phyloP scores from a whole-genome alignment of 2,797 vertebrate species.

The Hypotaenidia philippensis region DNA sequence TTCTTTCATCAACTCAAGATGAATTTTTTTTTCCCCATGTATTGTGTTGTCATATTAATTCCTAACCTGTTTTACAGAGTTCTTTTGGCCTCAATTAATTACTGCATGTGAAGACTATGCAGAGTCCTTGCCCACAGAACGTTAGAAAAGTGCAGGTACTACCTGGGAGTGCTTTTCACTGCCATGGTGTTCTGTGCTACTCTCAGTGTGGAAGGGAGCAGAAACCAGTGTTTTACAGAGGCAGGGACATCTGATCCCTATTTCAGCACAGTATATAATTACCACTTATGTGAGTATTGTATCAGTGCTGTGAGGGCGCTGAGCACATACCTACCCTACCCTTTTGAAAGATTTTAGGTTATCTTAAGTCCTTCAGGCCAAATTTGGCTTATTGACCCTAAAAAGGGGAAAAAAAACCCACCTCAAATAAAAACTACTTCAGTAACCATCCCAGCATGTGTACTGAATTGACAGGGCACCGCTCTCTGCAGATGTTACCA shows the following conservation, averaged over 20 bases:
- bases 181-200: background rate
- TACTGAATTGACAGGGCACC: background rate
- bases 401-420: background rate
- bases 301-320: background rate
- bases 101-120: conserved; percentile 59
- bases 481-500: background rate
- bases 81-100: conserved; percentile 57
- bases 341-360: background rate
- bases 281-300: background rate
- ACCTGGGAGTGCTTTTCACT: background rate
- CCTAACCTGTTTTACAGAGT: conserved; percentile 61
- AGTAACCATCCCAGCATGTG: background rate
- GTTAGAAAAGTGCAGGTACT: conserved; percentile 24
- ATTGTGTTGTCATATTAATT: conserved; percentile 35
- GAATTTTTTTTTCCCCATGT: background rate
- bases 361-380: background rate
- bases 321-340: background rate
- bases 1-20: background rate
- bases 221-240: background rate
- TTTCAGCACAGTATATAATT: background rate
- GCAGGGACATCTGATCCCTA: background rate
- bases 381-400: background rate
- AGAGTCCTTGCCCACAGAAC: conserved; percentile 60
- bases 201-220: background rate
- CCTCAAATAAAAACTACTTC: background rate